A percentile compares a stretch with the other conserved stretches of the same genome.
These are phyloP conservation scores for Cheilosia scutellata DNA, from an alignment of 2,888 invertebrate genomes.

Conservation along the genomic window DNA sequence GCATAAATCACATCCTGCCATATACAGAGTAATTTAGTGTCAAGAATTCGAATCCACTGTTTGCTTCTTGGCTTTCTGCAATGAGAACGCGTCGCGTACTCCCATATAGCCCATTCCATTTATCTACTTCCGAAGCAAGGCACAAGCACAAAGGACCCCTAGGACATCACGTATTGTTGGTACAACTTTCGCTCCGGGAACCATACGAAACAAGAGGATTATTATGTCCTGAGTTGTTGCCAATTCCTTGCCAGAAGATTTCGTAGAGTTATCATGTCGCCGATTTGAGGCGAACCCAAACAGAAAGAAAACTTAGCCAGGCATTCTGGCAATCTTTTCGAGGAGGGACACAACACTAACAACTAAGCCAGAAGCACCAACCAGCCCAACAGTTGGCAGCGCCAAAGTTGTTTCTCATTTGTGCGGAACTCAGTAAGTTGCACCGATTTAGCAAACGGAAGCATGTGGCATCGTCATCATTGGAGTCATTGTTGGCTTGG, in stretches of 20 bases:
- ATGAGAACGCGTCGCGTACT: constrained; percentile 56
- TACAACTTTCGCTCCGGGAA: constrained; percentile 50
- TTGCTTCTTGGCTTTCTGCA: constrained; percentile 59
- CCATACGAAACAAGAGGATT: constrained; percentile 77
- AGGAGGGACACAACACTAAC: neutral
- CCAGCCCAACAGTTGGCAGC: constrained; percentile 17
- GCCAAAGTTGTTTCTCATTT: constrained; percentile 63
- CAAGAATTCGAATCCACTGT: constrained; percentile 66
- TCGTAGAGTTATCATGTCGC: constrained; percentile 72
- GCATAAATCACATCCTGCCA: constrained; percentile 75
- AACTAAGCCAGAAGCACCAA: neutral
- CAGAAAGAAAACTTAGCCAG: constrained; percentile 46
- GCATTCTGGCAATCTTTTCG: constrained; percentile 33
- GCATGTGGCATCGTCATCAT: constrained; percentile 70
- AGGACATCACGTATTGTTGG: constrained; percentile 75
- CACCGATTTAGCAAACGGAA: constrained; percentile 72
- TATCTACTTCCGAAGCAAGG: constrained; percentile 19
- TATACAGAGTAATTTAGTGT: constrained; percentile 73
- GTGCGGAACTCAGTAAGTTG: constrained; percentile 63
- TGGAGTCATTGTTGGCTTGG: constrained; percentile 68
- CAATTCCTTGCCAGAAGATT: constrained; percentile 75
- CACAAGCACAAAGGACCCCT: constrained; percentile 46
- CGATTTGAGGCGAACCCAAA: constrained; percentile 74
- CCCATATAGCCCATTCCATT: constrained; percentile 15
- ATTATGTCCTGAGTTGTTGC: constrained; percentile 78